These are phyloP conservation scores for Diachasmimorpha longicaudata DNA, from an alignment of 1,140 invertebrate genomes.

Conservation along the genomic window DNA sequence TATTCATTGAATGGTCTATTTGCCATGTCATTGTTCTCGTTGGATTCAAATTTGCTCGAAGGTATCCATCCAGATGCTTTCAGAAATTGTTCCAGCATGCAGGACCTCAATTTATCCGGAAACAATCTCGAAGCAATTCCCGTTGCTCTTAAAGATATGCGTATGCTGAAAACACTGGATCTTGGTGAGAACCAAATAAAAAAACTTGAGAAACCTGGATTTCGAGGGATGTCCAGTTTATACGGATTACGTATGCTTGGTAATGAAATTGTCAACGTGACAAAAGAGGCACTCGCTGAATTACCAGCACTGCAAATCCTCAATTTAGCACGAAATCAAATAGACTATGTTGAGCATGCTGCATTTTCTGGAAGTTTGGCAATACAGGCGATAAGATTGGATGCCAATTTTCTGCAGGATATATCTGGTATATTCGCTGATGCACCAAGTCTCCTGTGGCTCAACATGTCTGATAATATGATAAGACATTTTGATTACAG, in stretches of 20 bases:
- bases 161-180: slow-evolving; percentile 78
- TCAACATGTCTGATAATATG: slow-evolving; percentile 85
- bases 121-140: slow-evolving; percentile 80
- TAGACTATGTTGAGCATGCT: slow-evolving; percentile 75
- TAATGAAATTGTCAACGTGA: slow-evolving; percentile 81
- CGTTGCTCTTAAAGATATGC: slow-evolving; percentile 75
- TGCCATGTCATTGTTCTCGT: slow-evolving; percentile 77
- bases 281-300: slow-evolving; percentile 72
- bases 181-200: slow-evolving; percentile 81
- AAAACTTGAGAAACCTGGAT: slow-evolving; percentile 77
- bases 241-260: slow-evolving; percentile 80
- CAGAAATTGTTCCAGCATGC: slow-evolving; percentile 78
- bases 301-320: slow-evolving; percentile 78
- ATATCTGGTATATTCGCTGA: slow-evolving; percentile 79
- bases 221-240: slow-evolving; percentile 79
- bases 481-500: slow-evolving; percentile 83
- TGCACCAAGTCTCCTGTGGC: slow-evolving; percentile 76
- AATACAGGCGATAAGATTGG: slow-evolving; percentile 80
- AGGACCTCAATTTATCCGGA: slow-evolving; percentile 82
- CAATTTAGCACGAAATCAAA: slow-evolving; percentile 82
- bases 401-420: slow-evolving; percentile 79
- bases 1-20: slow-evolving; percentile 81
- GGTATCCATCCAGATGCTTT: slow-evolving; percentile 79
- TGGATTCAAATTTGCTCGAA: slow-evolving; percentile 80
- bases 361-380: slow-evolving; percentile 77